Base-by-base conservation (phyloP, 1,140 invertebrate species). In the Eumaeus atala region DNA sequence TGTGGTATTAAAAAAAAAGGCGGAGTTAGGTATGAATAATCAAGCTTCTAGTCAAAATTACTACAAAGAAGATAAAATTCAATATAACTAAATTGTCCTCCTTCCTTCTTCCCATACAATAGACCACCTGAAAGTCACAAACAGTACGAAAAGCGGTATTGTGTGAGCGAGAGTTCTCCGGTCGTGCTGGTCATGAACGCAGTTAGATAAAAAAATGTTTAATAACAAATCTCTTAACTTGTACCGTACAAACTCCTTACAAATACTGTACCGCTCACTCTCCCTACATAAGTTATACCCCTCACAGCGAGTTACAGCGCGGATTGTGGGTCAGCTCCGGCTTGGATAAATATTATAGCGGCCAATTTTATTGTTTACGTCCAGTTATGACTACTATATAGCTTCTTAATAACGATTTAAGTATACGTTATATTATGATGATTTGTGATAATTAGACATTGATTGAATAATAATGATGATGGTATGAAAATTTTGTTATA, bases 261-360 rank as follows among this genome's bases (percentile, higher is more conserved):
- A 70, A 70, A 28, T 66, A 66, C 47, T 54, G 47, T 54, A 58
- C n/a, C 65, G 72, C 60, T 60, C 69, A 64, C 64, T 69, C 64
- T 69, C 63, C 63, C 56, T 77, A 73, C 72, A 72, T 75, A 77
- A 77, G 67, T 73, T 74, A 74, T 73, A 68, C 70, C 68, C 66
- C 61, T 56, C 64, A 67, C 67, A 72, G 70, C 74, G 70, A 67
- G 64, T 72, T 74, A 70, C 70, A 64, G 68, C 66, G 66, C 65
- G 62, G 68, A 70, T 73, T 72, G 67, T 66, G 67, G 70, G 72
- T 67, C 72, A 74, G 70, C 64, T 69, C 70, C 61, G 73, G 66
- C 21, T 28, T 6, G 2, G 21, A 74, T 74, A 73, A 73, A 74
- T 72, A 67, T 71, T 70, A 67, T 61, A 65, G 62, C 60, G 54